Conservation (phyloP, 2,888 invertebrate genomes). For the Callosobruchus maculatus region DNA sequence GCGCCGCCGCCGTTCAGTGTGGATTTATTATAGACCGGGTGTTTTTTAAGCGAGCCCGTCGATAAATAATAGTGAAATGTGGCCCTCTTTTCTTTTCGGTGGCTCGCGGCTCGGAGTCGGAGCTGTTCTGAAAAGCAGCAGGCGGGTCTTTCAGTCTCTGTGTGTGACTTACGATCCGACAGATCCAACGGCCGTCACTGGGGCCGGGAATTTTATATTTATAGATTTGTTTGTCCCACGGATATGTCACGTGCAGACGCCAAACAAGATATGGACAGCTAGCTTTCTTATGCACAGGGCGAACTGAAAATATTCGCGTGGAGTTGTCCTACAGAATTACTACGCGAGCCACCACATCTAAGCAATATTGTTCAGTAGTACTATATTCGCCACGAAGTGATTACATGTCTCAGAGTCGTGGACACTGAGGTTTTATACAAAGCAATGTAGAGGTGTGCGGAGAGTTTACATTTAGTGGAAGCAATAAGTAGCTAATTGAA, state of each 20-base stretch:
- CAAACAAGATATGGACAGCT: neutral
- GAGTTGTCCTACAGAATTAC: no score
- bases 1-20: neutral
- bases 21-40: constrained; percentile 20
- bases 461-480: no score
- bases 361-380: no score
- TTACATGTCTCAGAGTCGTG: no score
- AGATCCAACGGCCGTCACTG: constrained; percentile 26
- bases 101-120: neutral
- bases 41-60: constrained; percentile 19
- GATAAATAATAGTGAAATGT: constrained; percentile 27
- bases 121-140: constrained; percentile 19
- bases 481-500: no score
- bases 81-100: constrained; percentile 20
- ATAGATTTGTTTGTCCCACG: constrained; percentile 47
- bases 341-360: no score
- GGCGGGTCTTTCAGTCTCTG: constrained; percentile 7
- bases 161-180: constrained; percentile 7
- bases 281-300: neutral
- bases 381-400: no score
- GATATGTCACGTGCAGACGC: constrained; percentile 15
- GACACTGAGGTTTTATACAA: no score
- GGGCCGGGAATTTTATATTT: constrained; percentile 41
- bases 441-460: no score
- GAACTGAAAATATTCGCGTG: no score